Evolutionary conservation across 1,140 invertebrate genomes (phyloP), one percentile per base, ranked within the genome.

Genomic region (Pseudoatta argentina): DNA sequence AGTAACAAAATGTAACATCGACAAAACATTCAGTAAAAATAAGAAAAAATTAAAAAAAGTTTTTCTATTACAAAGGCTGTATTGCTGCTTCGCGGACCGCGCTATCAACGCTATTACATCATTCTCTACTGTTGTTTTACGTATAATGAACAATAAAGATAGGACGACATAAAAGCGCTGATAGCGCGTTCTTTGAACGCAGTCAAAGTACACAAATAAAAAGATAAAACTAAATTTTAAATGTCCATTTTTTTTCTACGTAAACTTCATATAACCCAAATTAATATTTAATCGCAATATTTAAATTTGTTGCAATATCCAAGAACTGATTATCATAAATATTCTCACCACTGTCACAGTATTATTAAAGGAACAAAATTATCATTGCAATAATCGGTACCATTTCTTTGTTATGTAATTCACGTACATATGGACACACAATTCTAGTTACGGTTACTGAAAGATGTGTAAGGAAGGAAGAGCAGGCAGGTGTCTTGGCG

Each of bases 401-500:
- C n/a, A 14, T 69, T 75, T 75, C 7, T 59, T 79, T 53, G 64
- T 79, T 79, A 66, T 44, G 27, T 69, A 79, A 77, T 69, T 69
- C 39, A 16, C 21, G 10, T 6, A 24, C 34, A 10, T 18, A 16
- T 0, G 39, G 8, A 69, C 3, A 24, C 21, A 48, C 39, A 16
- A 59, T 53, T 71, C 64, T 57, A 24, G 34, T 81, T 59, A 57
- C 10, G 34, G 21, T 71, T 27, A 3, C 55, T 34, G 55, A 4
- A 59, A 73, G n/a, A 83, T 0, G 6, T 10, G 2, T 71, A 1
- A 14, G 8, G 7, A 72, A 44, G 18, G 21, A 30, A 18, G 8
- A 3, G 2, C 2, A 16, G 0, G 14, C 12, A 16, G 18, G 10
- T 67, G 10, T 67, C 61, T 53, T 39, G 34, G 21, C 39, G 39